Percentiles rank a stretch among this genome's conserved stretches.
Evolutionary conservation across 2,797 vertebrate genomes (phyloP).

Genomic region (Hipposideros larvatus): DNA sequence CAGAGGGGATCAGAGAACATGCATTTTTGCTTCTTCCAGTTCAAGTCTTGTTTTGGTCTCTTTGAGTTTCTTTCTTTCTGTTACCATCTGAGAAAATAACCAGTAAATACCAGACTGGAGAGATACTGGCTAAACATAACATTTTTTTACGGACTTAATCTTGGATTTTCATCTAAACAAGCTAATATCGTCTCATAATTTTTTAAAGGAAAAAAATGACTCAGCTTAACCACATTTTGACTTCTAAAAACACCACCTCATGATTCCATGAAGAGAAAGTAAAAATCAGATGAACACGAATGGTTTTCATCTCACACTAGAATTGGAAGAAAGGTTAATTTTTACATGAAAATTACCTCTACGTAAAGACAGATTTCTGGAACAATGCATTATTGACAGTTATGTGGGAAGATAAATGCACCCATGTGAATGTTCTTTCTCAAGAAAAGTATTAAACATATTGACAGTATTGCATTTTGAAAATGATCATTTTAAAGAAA

Average conservation of each 20-base stretch:
- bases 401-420: slow-evolving; percentile 67
- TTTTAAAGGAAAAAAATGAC: slow-evolving; percentile 63
- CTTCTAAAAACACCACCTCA: slow-evolving; percentile 55
- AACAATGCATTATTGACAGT: slow-evolving; percentile 79
- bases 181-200: slow-evolving; percentile 24
- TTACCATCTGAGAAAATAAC: not conserved
- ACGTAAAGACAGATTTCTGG: slow-evolving; percentile 76
- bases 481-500: slow-evolving; percentile 71
- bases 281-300: slow-evolving; percentile 67
- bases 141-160: slow-evolving; percentile 52
- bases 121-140: not conserved
- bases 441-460: slow-evolving; percentile 72
- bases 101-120: slow-evolving; percentile 7
- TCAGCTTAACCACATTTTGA: slow-evolving; percentile 74
- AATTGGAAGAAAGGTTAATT: slow-evolving; percentile 78
- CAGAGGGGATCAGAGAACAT: not conserved
- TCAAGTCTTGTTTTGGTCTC: not conserved
- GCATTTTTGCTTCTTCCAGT: not conserved
- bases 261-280: slow-evolving; percentile 58
- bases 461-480: slow-evolving; percentile 49
- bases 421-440: slow-evolving; percentile 65
- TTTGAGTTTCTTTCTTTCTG: not conserved
- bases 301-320: slow-evolving; percentile 62
- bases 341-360: slow-evolving; percentile 76
- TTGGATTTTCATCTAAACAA: slow-evolving; percentile 57